Conservation (phyloP, 2,113 vertebrate genomes). For the Misgurnus mizolepis region DNA sequence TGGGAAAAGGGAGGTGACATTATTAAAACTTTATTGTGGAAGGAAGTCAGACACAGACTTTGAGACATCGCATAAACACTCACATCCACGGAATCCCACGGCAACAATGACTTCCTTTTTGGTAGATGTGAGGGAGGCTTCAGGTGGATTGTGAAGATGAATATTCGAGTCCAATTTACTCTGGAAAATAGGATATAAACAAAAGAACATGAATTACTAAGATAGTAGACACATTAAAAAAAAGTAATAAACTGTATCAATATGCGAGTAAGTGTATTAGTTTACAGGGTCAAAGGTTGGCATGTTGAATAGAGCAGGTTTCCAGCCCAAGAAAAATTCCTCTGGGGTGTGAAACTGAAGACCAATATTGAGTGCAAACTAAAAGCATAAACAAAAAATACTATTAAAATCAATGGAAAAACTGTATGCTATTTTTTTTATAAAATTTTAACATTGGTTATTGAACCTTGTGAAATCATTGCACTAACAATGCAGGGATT, state of each 20-base stretch:
- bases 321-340: slow-evolving; percentile 88
- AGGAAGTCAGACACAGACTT: too few relatives aligned
- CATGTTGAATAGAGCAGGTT: slow-evolving; percentile 72
- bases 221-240: neutral
- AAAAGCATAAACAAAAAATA: neutral
- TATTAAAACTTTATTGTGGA: neutral
- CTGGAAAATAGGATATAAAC: slow-evolving; percentile 57
- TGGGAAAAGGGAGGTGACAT: neutral
- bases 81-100: slow-evolving; percentile 84
- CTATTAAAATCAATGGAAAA: too few relatives aligned
- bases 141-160: slow-evolving; percentile 74
- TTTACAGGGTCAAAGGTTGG: slow-evolving; percentile 86
- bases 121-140: slow-evolving; percentile 72
- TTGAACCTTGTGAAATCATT: too few relatives aligned
- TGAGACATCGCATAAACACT: slow-evolving; percentile 12
- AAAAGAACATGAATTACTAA: neutral
- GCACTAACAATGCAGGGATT: too few relatives aligned
- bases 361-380: slow-evolving; percentile 87
- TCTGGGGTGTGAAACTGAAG: slow-evolving; percentile 84
- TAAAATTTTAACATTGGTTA: too few relatives aligned
- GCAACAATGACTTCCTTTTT: slow-evolving; percentile 80
- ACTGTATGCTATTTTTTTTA: too few relatives aligned
- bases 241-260: neutral
- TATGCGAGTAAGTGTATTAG: neutral
- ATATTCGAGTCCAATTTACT: slow-evolving; percentile 64